Conservation (phyloP, 2,797 vertebrate genomes). For the Acipenser ruthenus region DNA sequence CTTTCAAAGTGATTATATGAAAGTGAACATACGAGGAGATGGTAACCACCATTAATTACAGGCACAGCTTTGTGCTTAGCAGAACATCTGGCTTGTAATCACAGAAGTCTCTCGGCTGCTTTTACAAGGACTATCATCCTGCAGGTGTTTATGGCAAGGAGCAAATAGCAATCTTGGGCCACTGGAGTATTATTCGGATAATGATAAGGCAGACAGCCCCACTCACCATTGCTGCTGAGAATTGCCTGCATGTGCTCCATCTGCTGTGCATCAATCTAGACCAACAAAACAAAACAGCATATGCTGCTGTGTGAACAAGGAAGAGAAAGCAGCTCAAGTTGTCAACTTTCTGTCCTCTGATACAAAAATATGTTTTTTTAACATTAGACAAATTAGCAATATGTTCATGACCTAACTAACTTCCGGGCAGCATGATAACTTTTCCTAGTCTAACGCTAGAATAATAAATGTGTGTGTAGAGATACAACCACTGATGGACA, state of each 20-base stretch:
- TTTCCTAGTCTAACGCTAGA: too few relatives aligned
- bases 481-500: too few relatives aligned
- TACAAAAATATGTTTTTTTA: conserved; percentile 18
- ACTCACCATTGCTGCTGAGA: conserved; percentile 42
- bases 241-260: conserved; percentile 53
- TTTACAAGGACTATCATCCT: conserved; percentile 7
- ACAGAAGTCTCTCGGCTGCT: conserved; percentile 11
- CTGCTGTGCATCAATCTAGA: conserved; percentile 53
- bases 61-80: conserved; percentile 24
- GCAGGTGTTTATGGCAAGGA: conserved; percentile 39
- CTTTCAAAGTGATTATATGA: conserved; percentile 10
- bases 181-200: conserved; percentile 28
- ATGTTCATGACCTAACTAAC: too few relatives aligned
- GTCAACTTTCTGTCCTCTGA: conserved; percentile 50
- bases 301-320: conserved; percentile 37
- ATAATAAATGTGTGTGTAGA: too few relatives aligned
- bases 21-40: conserved; percentile 8
- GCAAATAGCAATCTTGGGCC: conserved; percentile 31
- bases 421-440: background rate
- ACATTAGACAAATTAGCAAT: too few relatives aligned
- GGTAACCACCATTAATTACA: conserved; percentile 26
- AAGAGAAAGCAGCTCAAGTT: conserved; percentile 29
- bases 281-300: conserved; percentile 36
- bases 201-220: conserved; percentile 41
- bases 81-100: conserved; percentile 43